Conservation (phyloP, 1,140 invertebrate genomes). For the Cylas formicarius region DNA sequence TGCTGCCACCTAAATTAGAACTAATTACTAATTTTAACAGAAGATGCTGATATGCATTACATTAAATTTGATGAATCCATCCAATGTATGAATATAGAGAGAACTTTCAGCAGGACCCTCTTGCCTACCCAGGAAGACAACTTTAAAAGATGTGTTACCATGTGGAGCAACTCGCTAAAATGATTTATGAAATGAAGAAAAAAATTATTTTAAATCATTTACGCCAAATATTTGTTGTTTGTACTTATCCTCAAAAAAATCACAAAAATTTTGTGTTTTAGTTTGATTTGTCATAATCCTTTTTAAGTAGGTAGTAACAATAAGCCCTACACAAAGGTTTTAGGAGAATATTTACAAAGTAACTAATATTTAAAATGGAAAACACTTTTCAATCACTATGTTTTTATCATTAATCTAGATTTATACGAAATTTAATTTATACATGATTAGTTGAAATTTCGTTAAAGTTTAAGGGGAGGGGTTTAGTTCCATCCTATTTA, state of each 20-base stretch:
- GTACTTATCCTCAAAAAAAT: slow-evolving; percentile 6
- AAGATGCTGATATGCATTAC: slow-evolving; percentile 42
- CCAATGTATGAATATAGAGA: slow-evolving; percentile 88
- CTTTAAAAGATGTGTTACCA: slow-evolving; percentile 90
- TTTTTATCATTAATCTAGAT: too few relatives aligned
- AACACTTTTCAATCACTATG: too few relatives aligned
- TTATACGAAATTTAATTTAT: too few relatives aligned
- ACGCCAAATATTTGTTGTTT: slow-evolving; percentile 4
- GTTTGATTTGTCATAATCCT: neutral
- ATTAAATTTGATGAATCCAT: slow-evolving; percentile 75
- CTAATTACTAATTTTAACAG: slow-evolving; percentile 13
- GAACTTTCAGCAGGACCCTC: slow-evolving; percentile 81
- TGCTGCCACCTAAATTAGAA: slow-evolving; percentile 61
- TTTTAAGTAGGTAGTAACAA: too few relatives aligned
- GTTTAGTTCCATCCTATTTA: too few relatives aligned
- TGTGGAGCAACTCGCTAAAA: slow-evolving; percentile 72
- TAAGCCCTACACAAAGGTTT: too few relatives aligned
- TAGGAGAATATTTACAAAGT: too few relatives aligned
- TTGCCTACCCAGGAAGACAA: slow-evolving; percentile 87
- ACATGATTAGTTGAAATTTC: too few relatives aligned
- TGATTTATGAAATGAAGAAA: too few relatives aligned
- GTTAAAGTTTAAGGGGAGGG: too few relatives aligned
- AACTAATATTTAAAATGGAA: too few relatives aligned
- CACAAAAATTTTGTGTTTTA: slow-evolving; percentile 4
- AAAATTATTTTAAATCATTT: slow-evolving; percentile 10